Evolutionary conservation across 2,113 vertebrate species (phyloP), one percentile per base, ranked within the genome.

Genomic region (Fukomys damarensis): DNA sequence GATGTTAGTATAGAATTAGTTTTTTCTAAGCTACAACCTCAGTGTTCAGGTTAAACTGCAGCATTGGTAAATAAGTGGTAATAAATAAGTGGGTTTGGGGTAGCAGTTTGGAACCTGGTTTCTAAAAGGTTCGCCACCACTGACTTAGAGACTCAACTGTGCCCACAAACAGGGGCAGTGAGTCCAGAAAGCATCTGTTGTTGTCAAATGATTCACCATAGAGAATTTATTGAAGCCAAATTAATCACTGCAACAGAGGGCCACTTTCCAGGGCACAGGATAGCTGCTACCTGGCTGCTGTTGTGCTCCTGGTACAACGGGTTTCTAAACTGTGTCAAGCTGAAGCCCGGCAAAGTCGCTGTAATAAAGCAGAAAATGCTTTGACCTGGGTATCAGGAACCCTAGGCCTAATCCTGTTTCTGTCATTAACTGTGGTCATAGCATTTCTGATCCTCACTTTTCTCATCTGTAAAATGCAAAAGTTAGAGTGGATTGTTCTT

Each of bases 381-480:
- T 22, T 74, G n/a, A 19, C 24, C 32, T 58, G 17, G 43, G 17
- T 4, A 3, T 63, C 14, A 81, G 61, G 56, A 96, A 28, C 6
- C 24, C 66, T 43, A 41, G 66, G 72, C 5, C 30, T 38, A 8
- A 35, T 54, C 41, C 58, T 66, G 82, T 52, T 43, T 95, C 74
- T 86, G 30, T 54, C 46, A 12, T 12, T 56, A 61, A 84, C 28
- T 66, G 76, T 77, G 72, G 68, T 49, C 72, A 38, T 35, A 79
- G 43, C 41, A 49, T 81, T 68, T 87, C 30, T 52, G 85, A 56
- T 38, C 49, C 76, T 85, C 20, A 70, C 22, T 56, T 61, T 93
- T 81, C 91, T 74, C 38, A 52, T 85, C 52, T 89, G 26, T 96
- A 38, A 92, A 91, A 92, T 9, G 49, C 9, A 32, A 80, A 96